Evolutionary conservation across 2,888 invertebrate species (phyloP).

Genomic region (Mesorhabditis spiculigera): DNA sequence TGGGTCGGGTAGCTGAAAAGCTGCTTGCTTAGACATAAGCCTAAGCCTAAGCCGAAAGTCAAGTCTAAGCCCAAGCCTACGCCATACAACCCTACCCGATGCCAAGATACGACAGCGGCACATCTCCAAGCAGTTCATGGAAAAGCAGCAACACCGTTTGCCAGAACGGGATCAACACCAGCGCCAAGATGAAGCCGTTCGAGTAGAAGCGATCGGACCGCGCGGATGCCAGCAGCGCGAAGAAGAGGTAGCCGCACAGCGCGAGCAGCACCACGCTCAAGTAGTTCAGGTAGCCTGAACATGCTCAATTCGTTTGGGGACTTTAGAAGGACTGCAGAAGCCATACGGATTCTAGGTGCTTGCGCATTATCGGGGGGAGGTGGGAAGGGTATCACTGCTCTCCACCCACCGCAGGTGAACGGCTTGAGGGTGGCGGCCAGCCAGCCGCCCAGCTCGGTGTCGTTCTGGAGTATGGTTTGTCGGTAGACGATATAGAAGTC

Average conservation of each 20-base stretch:
- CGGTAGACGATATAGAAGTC: too few species aligned
- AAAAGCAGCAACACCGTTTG: background rate
- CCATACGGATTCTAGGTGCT: too few species aligned
- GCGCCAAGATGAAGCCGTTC: constrained; percentile 1
- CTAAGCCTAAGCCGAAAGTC: too few species aligned
- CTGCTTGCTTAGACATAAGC: background rate
- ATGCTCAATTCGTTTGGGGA: too few species aligned
- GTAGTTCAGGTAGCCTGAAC: constrained; percentile 1
- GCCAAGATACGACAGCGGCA: background rate
- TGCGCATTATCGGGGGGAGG: too few species aligned
- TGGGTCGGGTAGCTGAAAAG: background rate
- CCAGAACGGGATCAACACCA: background rate
- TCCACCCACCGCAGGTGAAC: too few species aligned
- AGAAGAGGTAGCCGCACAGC: background rate
- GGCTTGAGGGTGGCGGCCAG: too few species aligned
- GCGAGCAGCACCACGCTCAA: background rate
- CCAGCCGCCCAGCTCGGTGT: too few species aligned
- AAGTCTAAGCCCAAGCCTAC: too few species aligned
- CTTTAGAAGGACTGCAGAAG: too few species aligned
- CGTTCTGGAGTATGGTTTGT: too few species aligned
- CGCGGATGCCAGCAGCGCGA: background rate
- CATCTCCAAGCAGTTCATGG: constrained; percentile 1
- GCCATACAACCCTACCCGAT: background rate
- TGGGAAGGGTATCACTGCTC: too few species aligned
- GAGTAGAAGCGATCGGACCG: constrained; percentile 5